Evolutionary conservation across 2,797 vertebrate species (phyloP), one percentile per base, ranked within the genome.

Genomic region (Leptoclinus maculatus): DNA sequence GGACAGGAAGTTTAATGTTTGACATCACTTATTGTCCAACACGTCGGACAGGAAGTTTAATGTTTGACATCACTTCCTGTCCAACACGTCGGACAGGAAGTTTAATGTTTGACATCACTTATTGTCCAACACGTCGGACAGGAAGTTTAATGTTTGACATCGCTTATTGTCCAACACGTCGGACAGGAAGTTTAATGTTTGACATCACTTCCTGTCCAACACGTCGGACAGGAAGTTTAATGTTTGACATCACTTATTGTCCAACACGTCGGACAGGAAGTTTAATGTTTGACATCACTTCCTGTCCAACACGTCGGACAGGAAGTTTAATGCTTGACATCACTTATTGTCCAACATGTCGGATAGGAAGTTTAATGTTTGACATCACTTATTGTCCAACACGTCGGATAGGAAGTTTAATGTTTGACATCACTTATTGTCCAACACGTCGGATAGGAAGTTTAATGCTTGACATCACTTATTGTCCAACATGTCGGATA

Each of bases 361-460:
- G 43, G 32, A 32, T 6, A 65, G 32, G 32, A 32, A 1, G 72
- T 57, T 32, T 32, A 32, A 5, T 49, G 47, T 49, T 8, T 21
- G 47, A 10, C 47, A 19, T n/a, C 21, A 49, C 47, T n/a, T n/a
- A n/a, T n/a, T 4, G 34, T 38, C 25, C 12, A 63, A 36, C 70
- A 32, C n/a, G 16, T 49, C 8, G 51, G 58, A 47, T 38, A 65
- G 67, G 53, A 81, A 63, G 72, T 57, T 29, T 29, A 29, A 29
- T 49, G 45, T 49, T 8, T 21, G 45, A 9, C 45, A 17, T n/a
- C 19, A 49, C 45, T n/a, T 21, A 9, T 10, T 49, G 45, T 21
- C 38, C 53, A 53, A 47, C 43, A 64, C n/a, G 45, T 77, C 71
- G 27, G 59, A 47, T 38, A 65, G 67, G 54, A 81, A 66, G 72